phyloP scores from a whole-genome alignment of 1,140 invertebrate species.

The Orchestia grillus region DNA sequence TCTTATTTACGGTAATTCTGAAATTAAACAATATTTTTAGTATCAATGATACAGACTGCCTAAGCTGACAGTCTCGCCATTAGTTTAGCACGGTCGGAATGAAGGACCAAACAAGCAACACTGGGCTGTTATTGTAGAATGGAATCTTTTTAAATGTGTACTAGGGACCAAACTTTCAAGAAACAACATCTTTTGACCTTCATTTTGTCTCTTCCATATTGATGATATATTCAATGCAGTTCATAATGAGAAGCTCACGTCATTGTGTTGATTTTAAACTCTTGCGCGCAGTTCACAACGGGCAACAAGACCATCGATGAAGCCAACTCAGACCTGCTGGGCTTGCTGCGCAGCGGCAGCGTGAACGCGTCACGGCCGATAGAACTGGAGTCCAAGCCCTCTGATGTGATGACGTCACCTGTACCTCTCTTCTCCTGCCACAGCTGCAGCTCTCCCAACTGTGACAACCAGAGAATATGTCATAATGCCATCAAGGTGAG shows the following conservation, averaged over 20 bases:
- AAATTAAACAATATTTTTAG: too few species aligned
- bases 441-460: not conserved
- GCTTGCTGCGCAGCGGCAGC: not conserved
- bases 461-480: slow-evolving; percentile 19
- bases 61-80: too few species aligned
- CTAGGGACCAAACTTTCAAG: not conserved
- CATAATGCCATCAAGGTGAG: slow-evolving; percentile 32
- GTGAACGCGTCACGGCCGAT: not conserved
- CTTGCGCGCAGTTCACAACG: not conserved
- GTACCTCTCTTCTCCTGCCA: slow-evolving; percentile 5
- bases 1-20: too few species aligned
- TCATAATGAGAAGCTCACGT: not conserved
- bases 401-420: not conserved
- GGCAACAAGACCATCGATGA: slow-evolving; percentile 12
- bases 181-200: not conserved
- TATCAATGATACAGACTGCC: too few species aligned
- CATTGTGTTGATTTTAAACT: not conserved
- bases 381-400: not conserved
- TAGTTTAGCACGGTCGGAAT: too few species aligned
- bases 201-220: not conserved
- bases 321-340: slow-evolving; percentile 6
- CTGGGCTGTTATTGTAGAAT: too few species aligned
- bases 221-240: not conserved
- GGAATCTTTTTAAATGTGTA: too few species aligned
- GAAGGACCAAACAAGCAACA: too few species aligned